phyloP scores from a whole-genome alignment of 2,113 vertebrate species.

The Sylvietta virens region DNA sequence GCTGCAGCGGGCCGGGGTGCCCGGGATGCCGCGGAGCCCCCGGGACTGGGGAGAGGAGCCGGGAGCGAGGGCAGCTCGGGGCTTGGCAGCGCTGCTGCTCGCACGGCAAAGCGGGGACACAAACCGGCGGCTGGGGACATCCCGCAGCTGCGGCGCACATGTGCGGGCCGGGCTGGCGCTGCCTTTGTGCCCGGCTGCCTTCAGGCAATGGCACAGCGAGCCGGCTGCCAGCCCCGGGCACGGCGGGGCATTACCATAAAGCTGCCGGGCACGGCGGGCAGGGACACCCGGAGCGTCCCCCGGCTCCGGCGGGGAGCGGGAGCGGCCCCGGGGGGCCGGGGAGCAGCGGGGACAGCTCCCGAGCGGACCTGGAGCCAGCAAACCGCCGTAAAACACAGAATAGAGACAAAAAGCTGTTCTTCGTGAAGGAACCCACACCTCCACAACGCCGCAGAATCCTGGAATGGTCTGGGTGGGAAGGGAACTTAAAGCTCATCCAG shows the following conservation, averaged over 20 bases:
- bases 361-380: rapidly evolving
- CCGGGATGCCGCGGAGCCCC: neutral
- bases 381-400: rapidly evolving
- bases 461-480: neutral
- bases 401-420: rapidly evolving
- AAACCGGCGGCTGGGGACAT: neutral
- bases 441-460: neutral
- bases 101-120: neutral
- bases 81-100: neutral
- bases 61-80: neutral
- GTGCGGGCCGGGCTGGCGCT: neutral
- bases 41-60: neutral
- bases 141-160: neutral
- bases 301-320: neutral
- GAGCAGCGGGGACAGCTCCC: too few species aligned
- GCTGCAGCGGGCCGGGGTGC: too few species aligned
- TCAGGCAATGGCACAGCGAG: neutral
- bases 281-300: neutral
- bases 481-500: rapidly evolving
- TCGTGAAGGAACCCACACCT: neutral
- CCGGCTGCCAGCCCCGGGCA: neutral
- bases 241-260: rapidly evolving
- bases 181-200: neutral
- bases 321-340: neutral
- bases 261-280: neutral